Evolutionary conservation across 2,888 invertebrate genomes (phyloP).

Genomic region (Hanleya hanleyi): DNA sequence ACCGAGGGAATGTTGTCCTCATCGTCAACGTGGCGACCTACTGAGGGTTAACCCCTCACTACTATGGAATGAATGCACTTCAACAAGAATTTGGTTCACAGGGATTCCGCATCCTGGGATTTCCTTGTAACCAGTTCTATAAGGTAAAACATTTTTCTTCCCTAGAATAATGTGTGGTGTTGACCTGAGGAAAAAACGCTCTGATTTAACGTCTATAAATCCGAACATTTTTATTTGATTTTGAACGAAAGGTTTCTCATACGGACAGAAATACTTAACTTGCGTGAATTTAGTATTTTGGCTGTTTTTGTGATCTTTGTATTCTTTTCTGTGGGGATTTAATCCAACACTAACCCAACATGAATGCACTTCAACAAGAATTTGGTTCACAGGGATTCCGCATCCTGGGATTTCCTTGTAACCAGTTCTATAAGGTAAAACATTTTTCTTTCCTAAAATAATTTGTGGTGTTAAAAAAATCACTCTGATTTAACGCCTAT

Average conservation of each 20-base stretch:
- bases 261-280: too few relatives aligned
- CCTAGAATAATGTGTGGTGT: not conserved
- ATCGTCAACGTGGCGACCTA: constrained; percentile 75
- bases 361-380: constrained; percentile 75
- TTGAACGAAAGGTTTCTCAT: not conserved
- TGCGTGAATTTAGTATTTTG: too few relatives aligned
- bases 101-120: constrained; percentile 72
- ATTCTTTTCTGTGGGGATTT: too few relatives aligned
- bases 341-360: too few relatives aligned
- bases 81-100: constrained; percentile 62
- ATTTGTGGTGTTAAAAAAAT: too few relatives aligned
- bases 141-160: constrained; percentile 48
- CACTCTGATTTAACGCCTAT: too few relatives aligned
- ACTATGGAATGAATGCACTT: constrained; percentile 75
- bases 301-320: too few relatives aligned
- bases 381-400: constrained; percentile 64
- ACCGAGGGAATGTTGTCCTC: constrained; percentile 61
- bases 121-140: constrained; percentile 75
- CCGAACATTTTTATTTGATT: not conserved
- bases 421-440: constrained; percentile 73
- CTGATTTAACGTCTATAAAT: not conserved
- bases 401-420: constrained; percentile 75
- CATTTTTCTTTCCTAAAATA: too few relatives aligned
- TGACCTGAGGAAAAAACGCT: too few relatives aligned
- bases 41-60: constrained; percentile 75